These are phyloP conservation scores for Anguilla rostrata DNA, from an alignment of 2,113 vertebrate species.

Conservation along the genomic window DNA sequence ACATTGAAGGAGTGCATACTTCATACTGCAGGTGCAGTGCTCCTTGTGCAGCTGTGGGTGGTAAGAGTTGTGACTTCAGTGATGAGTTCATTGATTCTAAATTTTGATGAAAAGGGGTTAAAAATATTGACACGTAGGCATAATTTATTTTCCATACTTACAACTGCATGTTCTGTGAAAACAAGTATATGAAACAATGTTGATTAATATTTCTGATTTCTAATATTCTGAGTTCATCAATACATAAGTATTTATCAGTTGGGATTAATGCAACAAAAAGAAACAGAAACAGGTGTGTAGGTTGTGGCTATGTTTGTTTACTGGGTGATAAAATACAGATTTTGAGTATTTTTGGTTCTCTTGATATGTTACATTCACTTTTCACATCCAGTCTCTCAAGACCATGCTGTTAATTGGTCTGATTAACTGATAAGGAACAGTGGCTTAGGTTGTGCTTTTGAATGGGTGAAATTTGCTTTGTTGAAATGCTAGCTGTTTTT, in stretches of 20 bases:
- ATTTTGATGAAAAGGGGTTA: background rate
- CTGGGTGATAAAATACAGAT: too few relatives aligned
- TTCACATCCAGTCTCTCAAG: too few relatives aligned
- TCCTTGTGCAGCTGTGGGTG: background rate
- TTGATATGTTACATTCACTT: too few relatives aligned
- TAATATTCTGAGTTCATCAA: too few relatives aligned
- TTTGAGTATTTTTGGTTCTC: background rate
- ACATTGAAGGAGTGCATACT: too few relatives aligned
- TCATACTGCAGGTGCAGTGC: too few relatives aligned
- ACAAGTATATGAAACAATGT: background rate
- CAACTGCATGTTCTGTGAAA: background rate
- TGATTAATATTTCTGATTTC: background rate
- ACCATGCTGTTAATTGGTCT: background rate
- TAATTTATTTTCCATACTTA: too few relatives aligned
- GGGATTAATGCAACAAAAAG: background rate
- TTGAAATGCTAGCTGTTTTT: background rate
- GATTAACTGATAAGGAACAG: background rate
- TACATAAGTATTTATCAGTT: background rate
- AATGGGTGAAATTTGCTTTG: background rate
- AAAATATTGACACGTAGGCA: background rate
- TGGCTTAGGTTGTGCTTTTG: background rate
- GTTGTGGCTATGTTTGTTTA: background rate
- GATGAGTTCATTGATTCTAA: background rate
- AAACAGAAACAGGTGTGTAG: background rate
- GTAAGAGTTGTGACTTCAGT: background rate